Percentiles rank a stretch among this genome's conserved stretches.
phyloP scores from a whole-genome alignment of 2,888 invertebrate species.

The Mesoligia furuncula region DNA sequence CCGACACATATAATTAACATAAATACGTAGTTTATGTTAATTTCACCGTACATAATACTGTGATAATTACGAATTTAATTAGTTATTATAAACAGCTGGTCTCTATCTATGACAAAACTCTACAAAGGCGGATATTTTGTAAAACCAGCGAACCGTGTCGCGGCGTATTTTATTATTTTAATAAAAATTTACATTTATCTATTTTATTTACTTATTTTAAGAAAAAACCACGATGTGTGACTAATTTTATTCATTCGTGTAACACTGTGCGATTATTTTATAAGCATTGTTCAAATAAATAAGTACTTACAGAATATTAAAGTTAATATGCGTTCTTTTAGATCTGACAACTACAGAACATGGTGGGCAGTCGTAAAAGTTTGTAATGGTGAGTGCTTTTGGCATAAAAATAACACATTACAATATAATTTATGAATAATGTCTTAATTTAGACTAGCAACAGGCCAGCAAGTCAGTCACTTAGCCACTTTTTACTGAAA shows the following conservation, averaged over 20 bases:
- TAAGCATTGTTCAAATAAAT: slow-evolving; percentile 44
- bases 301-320: neutral
- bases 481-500: slow-evolving; percentile 2
- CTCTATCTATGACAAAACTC: slow-evolving; percentile 60
- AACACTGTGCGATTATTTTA: slow-evolving; percentile 31
- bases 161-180: slow-evolving; percentile 21
- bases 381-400: slow-evolving; percentile 46
- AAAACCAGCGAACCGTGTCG: slow-evolving; percentile 51
- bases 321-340: slow-evolving; percentile 4
- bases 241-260: slow-evolving; percentile 49
- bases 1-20: slow-evolving; percentile 57
- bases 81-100: slow-evolving; percentile 61
- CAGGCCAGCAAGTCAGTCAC: neutral
- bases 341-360: slow-evolving; percentile 25
- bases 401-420: slow-evolving; percentile 38
- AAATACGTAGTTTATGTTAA: slow-evolving; percentile 58
- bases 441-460: slow-evolving; percentile 15
- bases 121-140: slow-evolving; percentile 59
- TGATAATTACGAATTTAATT: slow-evolving; percentile 67
- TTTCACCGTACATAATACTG: slow-evolving; percentile 53
- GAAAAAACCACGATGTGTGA: slow-evolving; percentile 47
- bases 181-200: slow-evolving; percentile 26
- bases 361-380: slow-evolving; percentile 20
- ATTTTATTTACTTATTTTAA: slow-evolving; percentile 41
- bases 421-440: slow-evolving; percentile 38